Evolutionary conservation across 2,113 vertebrate species (phyloP).

Genomic region (Corythornis vintsioides): DNA sequence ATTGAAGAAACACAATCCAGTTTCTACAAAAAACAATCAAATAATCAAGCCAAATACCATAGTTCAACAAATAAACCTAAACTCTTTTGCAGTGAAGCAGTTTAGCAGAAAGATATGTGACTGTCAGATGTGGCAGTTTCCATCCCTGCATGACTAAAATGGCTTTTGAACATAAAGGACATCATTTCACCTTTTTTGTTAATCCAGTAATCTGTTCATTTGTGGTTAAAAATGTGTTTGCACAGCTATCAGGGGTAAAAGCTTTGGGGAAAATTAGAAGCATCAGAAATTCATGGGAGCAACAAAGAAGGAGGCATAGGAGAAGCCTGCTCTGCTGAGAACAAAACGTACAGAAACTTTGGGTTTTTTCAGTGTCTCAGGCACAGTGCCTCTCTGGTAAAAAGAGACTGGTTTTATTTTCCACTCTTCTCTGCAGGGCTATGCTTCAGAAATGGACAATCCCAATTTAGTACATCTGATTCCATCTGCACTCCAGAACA

Average conservation of each 20-base stretch:
- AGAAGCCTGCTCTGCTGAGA: background rate
- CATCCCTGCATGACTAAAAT: background rate
- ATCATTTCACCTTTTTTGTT: background rate
- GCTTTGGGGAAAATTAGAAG: background rate
- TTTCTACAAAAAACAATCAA: background rate
- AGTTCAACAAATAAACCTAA: background rate
- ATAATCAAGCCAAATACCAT: background rate
- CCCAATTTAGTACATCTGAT: slow-evolving; percentile 87
- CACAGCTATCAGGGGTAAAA: background rate
- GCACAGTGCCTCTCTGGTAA: background rate
- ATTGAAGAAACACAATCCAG: background rate
- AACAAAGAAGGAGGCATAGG: background rate
- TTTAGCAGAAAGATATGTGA: background rate
- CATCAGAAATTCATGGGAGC: background rate
- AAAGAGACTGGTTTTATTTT: background rate
- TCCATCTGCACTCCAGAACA: slow-evolving; percentile 86
- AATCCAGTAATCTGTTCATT: background rate
- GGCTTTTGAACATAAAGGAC: background rate
- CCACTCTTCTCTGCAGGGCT: slow-evolving; percentile 80
- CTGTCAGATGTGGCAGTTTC: background rate
- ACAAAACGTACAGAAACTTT: background rate
- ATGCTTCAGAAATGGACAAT: slow-evolving; percentile 89
- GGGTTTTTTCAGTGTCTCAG: background rate
- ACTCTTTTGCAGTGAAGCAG: background rate
- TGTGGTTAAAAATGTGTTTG: background rate